phyloP scores from a whole-genome alignment of 2,888 invertebrate species.

The Arrhopalites spinosus region DNA sequence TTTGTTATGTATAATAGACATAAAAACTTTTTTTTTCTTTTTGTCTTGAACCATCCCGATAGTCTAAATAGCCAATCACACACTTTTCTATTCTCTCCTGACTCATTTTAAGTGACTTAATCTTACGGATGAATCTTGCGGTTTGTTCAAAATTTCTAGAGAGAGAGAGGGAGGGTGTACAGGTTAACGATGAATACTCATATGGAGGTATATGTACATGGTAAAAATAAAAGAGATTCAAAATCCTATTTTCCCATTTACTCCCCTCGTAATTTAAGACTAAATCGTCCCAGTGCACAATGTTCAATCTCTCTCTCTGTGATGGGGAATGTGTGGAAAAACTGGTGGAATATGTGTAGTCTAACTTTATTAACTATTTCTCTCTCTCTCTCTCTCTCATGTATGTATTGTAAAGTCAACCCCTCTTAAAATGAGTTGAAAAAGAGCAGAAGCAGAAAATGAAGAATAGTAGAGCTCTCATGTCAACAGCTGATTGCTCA shows the following conservation, averaged over 20 bases:
- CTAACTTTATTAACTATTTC: too few relatives aligned
- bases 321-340: too few relatives aligned
- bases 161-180: not conserved
- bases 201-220: not conserved
- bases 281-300: not conserved
- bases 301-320: too few relatives aligned
- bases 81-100: slow-evolving; percentile 20
- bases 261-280: not conserved
- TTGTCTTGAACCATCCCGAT: too few relatives aligned
- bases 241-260: not conserved
- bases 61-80: slow-evolving; percentile 26
- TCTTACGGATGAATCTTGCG: slow-evolving; percentile 5
- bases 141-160: not conserved
- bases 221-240: not conserved
- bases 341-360: not conserved
- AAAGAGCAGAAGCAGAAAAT: not conserved
- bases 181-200: not conserved
- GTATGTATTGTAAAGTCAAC: too few relatives aligned
- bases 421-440: too few relatives aligned
- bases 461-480: slow-evolving; percentile 14
- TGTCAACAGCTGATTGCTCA: slow-evolving; percentile 35
- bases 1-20: too few relatives aligned
- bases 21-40: too few relatives aligned
- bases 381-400: too few relatives aligned
- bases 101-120: slow-evolving; percentile 28